These are phyloP conservation scores for Ips nitidus DNA, from an alignment of 1,140 invertebrate species.

Conservation along the genomic window DNA sequence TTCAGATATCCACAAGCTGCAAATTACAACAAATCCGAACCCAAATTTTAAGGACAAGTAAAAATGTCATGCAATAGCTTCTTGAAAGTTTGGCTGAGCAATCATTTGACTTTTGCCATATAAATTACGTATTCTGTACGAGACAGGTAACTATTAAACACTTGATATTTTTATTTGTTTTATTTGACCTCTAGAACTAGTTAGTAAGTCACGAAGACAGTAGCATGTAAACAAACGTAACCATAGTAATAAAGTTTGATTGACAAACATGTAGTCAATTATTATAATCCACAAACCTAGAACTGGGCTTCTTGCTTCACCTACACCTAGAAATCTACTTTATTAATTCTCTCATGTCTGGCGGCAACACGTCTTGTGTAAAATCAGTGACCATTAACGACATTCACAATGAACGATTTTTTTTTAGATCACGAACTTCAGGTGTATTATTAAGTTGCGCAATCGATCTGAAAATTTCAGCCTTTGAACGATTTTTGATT, in stretches of 20 bases:
- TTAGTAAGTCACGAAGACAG: too few species aligned
- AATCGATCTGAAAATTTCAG: constrained; percentile 15
- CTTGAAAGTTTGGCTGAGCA: too few species aligned
- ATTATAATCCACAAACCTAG: constrained; percentile 5
- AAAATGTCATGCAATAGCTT: too few species aligned
- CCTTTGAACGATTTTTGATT: constrained; percentile 10
- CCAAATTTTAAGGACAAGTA: too few species aligned
- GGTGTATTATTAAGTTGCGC: constrained; percentile 24
- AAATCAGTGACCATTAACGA: constrained; percentile 26
- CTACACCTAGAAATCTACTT: constrained; percentile 23
- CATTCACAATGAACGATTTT: constrained; percentile 20
- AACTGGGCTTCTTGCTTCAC: constrained; percentile 17
- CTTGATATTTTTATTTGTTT: too few species aligned
- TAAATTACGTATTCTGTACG: too few species aligned
- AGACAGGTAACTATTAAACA: too few species aligned
- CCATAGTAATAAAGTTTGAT: constrained; percentile 7
- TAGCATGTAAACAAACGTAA: not conserved
- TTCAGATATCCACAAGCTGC: too few species aligned
- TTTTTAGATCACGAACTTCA: constrained; percentile 30
- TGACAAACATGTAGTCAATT: constrained; percentile 22
- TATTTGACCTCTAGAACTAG: too few species aligned
- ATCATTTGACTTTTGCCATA: too few species aligned
- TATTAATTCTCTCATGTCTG: constrained; percentile 21
- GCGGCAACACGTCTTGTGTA: constrained; percentile 18
- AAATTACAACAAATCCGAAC: too few species aligned